Evolutionary conservation across 2,113 vertebrate species (phyloP).

Genomic region (Urocolius indicus): DNA sequence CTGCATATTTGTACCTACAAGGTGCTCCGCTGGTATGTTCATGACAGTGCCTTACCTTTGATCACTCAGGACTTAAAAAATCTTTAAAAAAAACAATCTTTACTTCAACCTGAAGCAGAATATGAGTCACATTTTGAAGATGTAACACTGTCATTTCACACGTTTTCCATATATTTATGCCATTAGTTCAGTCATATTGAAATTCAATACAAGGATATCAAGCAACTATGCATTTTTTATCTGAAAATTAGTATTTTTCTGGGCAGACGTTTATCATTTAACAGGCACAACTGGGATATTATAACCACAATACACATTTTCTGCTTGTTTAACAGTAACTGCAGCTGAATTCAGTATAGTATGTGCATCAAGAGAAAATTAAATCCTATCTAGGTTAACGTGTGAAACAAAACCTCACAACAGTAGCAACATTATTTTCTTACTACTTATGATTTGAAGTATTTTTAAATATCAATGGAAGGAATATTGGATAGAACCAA

Average conservation of each 20-base stretch:
- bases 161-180: neutral
- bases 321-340: slow-evolving; percentile 16
- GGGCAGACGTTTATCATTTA: slow-evolving; percentile 13
- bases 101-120: neutral
- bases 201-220: neutral
- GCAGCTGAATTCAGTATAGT: neutral
- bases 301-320: slow-evolving; percentile 8
- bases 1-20: neutral
- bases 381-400: neutral
- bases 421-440: neutral
- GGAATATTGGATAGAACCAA: neutral
- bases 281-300: slow-evolving; percentile 1
- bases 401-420: neutral
- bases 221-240: neutral
- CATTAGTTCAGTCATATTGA: neutral
- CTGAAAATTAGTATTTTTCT: slow-evolving; percentile 10
- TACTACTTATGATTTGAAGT: neutral
- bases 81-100: neutral
- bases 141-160: neutral
- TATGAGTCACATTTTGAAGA: neutral
- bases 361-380: neutral
- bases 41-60: neutral
- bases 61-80: neutral
- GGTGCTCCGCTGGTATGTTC: neutral
- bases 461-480: neutral